Evolutionary conservation across 2,888 invertebrate genomes (phyloP).

Genomic region (Auanema freiburgensis): DNA sequence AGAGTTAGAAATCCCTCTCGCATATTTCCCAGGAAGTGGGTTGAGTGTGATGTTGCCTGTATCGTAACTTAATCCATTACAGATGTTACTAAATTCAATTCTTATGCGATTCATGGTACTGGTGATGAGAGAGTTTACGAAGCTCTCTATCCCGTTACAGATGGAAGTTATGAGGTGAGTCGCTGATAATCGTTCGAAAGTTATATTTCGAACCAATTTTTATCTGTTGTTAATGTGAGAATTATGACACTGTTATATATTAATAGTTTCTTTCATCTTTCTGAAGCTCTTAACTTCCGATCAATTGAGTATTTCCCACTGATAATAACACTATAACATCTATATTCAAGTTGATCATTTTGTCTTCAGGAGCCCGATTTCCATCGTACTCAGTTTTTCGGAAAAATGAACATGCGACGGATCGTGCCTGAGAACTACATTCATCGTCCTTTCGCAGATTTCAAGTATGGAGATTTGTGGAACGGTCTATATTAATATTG

Average conservation of each 20-base stretch:
- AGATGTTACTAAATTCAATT: conserved; percentile 68
- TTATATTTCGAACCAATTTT: no score
- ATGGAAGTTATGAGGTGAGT: conserved; percentile 49
- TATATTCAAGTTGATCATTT: neutral
- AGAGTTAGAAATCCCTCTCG: conserved; percentile 67
- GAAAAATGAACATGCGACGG: conserved; percentile 44
- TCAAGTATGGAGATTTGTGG: conserved; percentile 62
- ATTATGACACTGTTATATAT: no score
- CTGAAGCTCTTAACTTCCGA: no score
- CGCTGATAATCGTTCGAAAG: neutral
- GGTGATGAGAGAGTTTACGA: conserved; percentile 66
- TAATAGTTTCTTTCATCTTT: no score
- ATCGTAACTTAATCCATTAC: conserved; percentile 10
- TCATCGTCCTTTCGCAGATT: conserved; percentile 54
- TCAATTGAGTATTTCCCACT: neutral
- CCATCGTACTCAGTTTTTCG: conserved; percentile 67
- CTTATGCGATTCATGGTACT: conserved; percentile 69
- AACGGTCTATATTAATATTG: conserved; percentile 25
- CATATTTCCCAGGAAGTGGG: conserved; percentile 67
- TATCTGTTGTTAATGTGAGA: no score
- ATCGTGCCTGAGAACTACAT: conserved; percentile 61
- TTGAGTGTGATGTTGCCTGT: conserved; percentile 5
- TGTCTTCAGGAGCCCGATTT: conserved; percentile 67
- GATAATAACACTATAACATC: neutral
- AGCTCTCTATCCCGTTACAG: conserved; percentile 67